phyloP scores from a whole-genome alignment of 1,140 invertebrate species.

The Pomacea maculata region DNA sequence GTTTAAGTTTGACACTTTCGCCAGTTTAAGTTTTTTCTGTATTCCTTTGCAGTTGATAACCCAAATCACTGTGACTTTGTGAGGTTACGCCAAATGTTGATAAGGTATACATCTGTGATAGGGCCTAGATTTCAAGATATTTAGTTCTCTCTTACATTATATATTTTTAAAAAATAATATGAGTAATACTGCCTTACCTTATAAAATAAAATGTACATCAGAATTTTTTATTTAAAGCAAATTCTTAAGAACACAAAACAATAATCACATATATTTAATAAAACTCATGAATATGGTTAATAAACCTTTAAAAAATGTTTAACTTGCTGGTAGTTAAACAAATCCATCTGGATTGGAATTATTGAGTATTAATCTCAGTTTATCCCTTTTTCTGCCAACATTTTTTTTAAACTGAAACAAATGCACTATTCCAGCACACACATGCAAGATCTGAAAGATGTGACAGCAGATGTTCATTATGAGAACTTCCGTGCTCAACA shows the following conservation, averaged over 20 bases:
- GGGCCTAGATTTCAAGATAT: not conserved
- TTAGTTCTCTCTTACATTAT: not conserved
- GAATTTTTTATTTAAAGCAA: not conserved
- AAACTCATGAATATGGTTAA: not conserved
- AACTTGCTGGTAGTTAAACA: too few relatives aligned
- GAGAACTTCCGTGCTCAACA: constrained; percentile 64
- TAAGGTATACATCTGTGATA: constrained; percentile 49
- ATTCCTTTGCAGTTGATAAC: constrained; percentile 64
- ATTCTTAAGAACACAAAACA: not conserved
- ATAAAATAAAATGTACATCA: not conserved
- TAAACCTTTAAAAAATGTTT: too few relatives aligned
- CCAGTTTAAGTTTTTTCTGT: not conserved
- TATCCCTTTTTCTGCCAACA: not conserved
- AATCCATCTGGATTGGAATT: too few relatives aligned
- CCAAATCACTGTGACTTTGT: constrained; percentile 65
- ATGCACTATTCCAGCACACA: constrained; percentile 56
- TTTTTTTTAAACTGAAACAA: not conserved
- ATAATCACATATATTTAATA: not conserved
- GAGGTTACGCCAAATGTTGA: constrained; percentile 63
- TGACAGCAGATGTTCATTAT: constrained; percentile 65
- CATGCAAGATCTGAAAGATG: constrained; percentile 67
- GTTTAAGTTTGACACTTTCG: too few relatives aligned
- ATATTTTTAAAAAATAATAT: too few relatives aligned
- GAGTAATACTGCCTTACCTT: too few relatives aligned
- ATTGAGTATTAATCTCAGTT: too few relatives aligned